Evolutionary conservation across 2,113 vertebrate genomes (phyloP).

Genomic region (Aldabrachelys gigantea): DNA sequence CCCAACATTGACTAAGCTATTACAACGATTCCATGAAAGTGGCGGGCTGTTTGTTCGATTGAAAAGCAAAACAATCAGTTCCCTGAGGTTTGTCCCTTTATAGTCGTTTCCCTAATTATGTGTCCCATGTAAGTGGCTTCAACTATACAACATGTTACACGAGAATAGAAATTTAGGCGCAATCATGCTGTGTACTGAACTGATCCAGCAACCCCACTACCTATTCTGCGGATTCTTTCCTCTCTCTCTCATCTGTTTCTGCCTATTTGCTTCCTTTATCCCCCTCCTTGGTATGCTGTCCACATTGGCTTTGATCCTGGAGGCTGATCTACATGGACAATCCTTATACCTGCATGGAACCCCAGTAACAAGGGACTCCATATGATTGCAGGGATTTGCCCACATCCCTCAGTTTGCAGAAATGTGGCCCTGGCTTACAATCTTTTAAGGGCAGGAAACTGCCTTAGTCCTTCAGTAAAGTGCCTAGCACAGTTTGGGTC

Average conservation of each 20-base stretch:
- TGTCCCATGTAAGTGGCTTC: background rate
- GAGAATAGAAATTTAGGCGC: background rate
- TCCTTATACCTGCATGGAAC: background rate
- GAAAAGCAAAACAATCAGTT: background rate
- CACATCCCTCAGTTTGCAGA: slow-evolving; percentile 42
- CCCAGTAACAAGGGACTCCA: background rate
- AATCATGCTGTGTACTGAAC: rapidly evolving
- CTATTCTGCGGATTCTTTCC: background rate
- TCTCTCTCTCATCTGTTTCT: background rate
- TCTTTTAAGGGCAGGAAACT: background rate
- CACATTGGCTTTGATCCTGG: background rate
- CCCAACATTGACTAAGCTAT: background rate
- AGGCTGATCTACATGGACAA: background rate
- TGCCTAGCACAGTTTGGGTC: background rate
- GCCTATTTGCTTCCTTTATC: background rate
- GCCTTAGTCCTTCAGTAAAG: slow-evolving; percentile 38
- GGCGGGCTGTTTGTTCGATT: background rate
- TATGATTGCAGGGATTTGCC: background rate
- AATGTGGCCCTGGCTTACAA: background rate
- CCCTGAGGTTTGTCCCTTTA: background rate
- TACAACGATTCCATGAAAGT: slow-evolving; percentile 5
- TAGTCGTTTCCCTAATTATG: background rate
- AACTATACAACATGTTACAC: background rate
- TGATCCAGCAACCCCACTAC: background rate
- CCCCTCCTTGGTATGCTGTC: background rate